Evolutionary conservation across 2,113 vertebrate species (phyloP).

Genomic region (Prietella phreatophila): DNA sequence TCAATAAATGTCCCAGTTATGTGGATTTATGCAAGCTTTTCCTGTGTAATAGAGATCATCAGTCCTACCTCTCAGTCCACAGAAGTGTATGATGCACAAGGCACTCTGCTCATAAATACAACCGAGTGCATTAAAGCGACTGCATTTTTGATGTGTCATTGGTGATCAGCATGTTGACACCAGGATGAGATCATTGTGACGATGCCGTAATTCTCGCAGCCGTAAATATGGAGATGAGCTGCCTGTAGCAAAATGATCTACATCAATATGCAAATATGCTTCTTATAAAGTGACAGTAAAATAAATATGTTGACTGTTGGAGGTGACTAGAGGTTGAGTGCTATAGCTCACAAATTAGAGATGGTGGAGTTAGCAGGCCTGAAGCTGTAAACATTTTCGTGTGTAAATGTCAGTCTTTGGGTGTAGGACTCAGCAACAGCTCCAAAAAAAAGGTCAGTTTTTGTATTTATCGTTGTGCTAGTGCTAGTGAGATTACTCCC

Average conservation of each 20-base stretch:
- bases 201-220: slow-evolving; percentile 30
- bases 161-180: slow-evolving; percentile 32
- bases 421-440: neutral
- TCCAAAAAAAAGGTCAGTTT: neutral
- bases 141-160: slow-evolving; percentile 22
- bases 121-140: slow-evolving; percentile 14
- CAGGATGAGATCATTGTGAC: slow-evolving; percentile 43
- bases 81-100: slow-evolving; percentile 24
- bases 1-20: slow-evolving; percentile 15
- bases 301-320: slow-evolving; percentile 35
- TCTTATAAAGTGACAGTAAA: slow-evolving; percentile 32
- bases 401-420: slow-evolving; percentile 14
- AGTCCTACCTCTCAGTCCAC: neutral
- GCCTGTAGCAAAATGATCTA: slow-evolving; percentile 38
- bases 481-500: neutral
- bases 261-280: slow-evolving; percentile 46
- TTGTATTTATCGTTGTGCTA: neutral
- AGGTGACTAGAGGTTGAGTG: slow-evolving; percentile 27
- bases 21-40: slow-evolving; percentile 19
- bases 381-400: slow-evolving; percentile 31
- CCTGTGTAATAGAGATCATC: neutral
- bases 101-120: slow-evolving; percentile 13
- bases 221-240: slow-evolving; percentile 47
- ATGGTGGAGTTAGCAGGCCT: slow-evolving; percentile 18
- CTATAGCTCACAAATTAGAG: slow-evolving; percentile 4